Conservation (phyloP, 2,113 vertebrate species). For the Theristicus caerulescens region DNA sequence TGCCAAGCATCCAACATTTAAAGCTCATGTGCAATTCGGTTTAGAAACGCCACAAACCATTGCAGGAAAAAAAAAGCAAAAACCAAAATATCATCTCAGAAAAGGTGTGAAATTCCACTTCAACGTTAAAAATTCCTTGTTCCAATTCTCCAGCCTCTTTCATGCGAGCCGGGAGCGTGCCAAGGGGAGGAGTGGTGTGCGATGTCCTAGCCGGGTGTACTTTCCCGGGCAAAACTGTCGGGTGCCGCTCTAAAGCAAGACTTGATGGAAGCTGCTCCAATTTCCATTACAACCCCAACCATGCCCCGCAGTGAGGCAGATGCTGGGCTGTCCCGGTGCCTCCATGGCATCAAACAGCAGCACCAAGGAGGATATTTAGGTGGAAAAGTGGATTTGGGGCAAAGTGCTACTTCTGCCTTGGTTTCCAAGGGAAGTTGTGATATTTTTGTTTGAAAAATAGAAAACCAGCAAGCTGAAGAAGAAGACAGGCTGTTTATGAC, state of each 20-base stretch:
- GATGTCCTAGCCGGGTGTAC: not conserved
- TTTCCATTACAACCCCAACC: not conserved
- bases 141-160: not conserved
- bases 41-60: not conserved
- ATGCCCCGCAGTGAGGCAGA: not conserved
- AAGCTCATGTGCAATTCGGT: accelerated
- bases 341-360: not conserved
- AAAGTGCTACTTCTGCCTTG: not conserved
- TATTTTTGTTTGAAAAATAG: not conserved
- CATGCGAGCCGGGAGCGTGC: accelerated
- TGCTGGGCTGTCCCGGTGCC: not conserved
- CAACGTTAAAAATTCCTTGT: not conserved
- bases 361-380: not conserved
- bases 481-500: not conserved
- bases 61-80: not conserved
- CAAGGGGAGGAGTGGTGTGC: not conserved
- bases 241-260: not conserved
- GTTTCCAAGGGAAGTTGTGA: not conserved
- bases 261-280: not conserved
- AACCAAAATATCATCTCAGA: not conserved
- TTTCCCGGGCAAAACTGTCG: not conserved
- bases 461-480: not conserved
- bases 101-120: conserved; percentile 16
- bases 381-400: not conserved
- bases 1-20: not conserved